Evolutionary conservation across 2,113 vertebrate genomes (phyloP).

Genomic region (Rhinichthys klamathensis): DNA sequence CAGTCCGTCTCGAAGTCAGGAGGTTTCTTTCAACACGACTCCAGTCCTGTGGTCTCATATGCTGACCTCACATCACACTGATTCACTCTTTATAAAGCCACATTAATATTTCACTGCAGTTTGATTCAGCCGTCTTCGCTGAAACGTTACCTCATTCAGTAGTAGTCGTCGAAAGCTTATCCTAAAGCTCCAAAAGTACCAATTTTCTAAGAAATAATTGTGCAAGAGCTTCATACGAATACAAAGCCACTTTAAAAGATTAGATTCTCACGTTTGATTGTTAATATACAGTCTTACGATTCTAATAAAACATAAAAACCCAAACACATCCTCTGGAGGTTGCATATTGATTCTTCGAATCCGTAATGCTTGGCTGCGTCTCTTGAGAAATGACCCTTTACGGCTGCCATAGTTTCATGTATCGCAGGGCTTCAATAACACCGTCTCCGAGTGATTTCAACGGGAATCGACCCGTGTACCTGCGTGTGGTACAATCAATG

Average conservation of each 20-base stretch:
- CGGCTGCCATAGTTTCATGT: slow-evolving; percentile 29
- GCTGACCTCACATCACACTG: slow-evolving; percentile 18
- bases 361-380: background rate
- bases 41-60: slow-evolving; percentile 19
- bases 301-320: slow-evolving; percentile 9
- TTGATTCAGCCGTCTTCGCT: background rate
- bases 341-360: slow-evolving; percentile 16
- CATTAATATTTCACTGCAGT: slow-evolving; percentile 48
- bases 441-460: background rate
- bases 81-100: slow-evolving; percentile 28
- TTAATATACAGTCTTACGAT: slow-evolving; percentile 38
- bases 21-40: background rate
- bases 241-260: slow-evolving; percentile 24
- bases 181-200: slow-evolving; percentile 13
- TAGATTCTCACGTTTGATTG: slow-evolving; percentile 20
- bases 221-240: slow-evolving; percentile 28
- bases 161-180: slow-evolving; percentile 16
- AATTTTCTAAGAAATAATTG: slow-evolving; percentile 21
- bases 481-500: slow-evolving; percentile 36
- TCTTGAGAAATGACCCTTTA: slow-evolving; percentile 23
- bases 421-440: slow-evolving; percentile 27
- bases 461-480: slow-evolving; percentile 31
- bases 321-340: slow-evolving; percentile 7
- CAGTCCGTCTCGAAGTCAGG: slow-evolving; percentile 6
- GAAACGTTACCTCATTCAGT: slow-evolving; percentile 38